Evolutionary conservation across 2,797 vertebrate species (phyloP).

Genomic region (Acanthornis magna): DNA sequence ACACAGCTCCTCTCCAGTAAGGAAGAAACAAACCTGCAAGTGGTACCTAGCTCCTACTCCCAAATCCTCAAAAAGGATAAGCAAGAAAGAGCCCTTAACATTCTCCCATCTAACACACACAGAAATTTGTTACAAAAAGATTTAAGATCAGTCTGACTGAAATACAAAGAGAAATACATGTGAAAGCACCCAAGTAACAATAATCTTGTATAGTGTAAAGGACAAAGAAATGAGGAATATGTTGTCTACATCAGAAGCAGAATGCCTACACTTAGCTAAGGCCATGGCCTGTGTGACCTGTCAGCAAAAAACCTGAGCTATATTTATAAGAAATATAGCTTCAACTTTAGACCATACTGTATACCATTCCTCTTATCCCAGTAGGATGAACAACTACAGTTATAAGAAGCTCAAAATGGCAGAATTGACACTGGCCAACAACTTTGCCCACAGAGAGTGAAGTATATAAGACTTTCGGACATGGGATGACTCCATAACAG

Average conservation of each 20-base stretch:
- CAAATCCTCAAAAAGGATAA: neutral
- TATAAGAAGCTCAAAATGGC: neutral
- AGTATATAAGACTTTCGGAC: neutral
- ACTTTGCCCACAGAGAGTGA: neutral
- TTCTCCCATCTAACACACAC: fast-evolving
- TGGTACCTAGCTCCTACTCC: neutral
- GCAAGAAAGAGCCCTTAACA: neutral
- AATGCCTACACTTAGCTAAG: neutral
- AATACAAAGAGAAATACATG: neutral
- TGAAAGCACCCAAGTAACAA: neutral
- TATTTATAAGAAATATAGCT: neutral
- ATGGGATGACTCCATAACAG: neutral
- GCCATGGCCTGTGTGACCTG: neutral
- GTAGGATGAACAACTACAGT: neutral
- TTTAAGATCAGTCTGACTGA: neutral
- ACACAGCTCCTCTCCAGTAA: neutral
- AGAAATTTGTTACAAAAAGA: neutral
- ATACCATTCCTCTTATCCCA: neutral
- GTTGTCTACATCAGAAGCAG: neutral
- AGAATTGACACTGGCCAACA: neutral
- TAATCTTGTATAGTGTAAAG: neutral
- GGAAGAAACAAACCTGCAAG: neutral
- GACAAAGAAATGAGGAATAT: neutral
- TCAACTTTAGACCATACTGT: neutral
- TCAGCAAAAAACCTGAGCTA: neutral